Conservation (phyloP, 2,797 vertebrate genomes). For the Melanotaenia pygmaea region DNA sequence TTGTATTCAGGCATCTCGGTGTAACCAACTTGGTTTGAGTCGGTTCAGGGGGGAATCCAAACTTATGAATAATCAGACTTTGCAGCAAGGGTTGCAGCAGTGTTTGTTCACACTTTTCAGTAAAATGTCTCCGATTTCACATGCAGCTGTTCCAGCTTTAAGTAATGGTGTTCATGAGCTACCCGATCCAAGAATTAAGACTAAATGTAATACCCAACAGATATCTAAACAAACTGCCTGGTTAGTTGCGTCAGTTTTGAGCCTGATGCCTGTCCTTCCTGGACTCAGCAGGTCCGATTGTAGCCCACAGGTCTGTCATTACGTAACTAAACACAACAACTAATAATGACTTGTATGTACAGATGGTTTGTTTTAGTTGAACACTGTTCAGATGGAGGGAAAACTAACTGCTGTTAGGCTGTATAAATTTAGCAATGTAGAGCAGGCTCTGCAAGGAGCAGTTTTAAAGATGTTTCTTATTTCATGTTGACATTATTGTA, state of each 20-base stretch:
- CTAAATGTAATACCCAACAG: background rate
- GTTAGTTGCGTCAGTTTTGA: background rate
- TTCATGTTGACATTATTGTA: constrained; percentile 85
- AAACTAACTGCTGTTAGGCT: constrained; percentile 68
- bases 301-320: constrained; percentile 22
- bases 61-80: constrained; percentile 8
- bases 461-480: constrained; percentile 73
- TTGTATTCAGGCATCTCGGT: background rate
- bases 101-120: background rate
- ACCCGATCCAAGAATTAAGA: background rate
- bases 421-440: constrained; percentile 77
- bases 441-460: constrained; percentile 83
- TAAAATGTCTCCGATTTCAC: constrained; percentile 2
- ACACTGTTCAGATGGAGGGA: constrained; percentile 25
- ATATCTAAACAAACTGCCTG: background rate
- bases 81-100: background rate
- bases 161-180: background rate
- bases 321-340: constrained; percentile 37
- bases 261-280: constrained; percentile 2
- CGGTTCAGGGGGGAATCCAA: background rate
- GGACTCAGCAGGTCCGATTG: constrained; percentile 20
- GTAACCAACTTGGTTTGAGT: background rate
- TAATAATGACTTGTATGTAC: constrained; percentile 40
- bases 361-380: constrained; percentile 28
- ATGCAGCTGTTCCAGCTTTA: background rate